phyloP scores from a whole-genome alignment of 2,113 vertebrate species.

The Phycodurus eques region DNA sequence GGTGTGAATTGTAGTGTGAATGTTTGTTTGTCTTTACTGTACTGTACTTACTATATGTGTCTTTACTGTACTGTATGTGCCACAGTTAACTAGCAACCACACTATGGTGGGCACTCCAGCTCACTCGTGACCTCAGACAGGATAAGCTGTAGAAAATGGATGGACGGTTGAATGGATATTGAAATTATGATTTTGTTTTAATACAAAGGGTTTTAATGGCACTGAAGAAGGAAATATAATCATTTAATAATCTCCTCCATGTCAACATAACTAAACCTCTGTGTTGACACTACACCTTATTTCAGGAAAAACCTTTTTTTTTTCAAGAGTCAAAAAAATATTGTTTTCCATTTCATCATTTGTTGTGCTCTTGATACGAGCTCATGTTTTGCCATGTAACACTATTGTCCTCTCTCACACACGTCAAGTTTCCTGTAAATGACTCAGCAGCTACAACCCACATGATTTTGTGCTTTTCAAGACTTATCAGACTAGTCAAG shows the following conservation, averaged over 20 bases:
- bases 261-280: not conserved
- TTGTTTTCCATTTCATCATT: not conserved
- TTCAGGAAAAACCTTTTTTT: not conserved
- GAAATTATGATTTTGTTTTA: not conserved
- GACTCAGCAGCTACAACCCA: constrained; percentile 3
- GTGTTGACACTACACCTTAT: not conserved
- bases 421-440: constrained; percentile 13
- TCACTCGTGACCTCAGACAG: too few species aligned
- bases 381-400: not conserved
- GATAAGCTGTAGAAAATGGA: not conserved
- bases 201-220: not conserved
- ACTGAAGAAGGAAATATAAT: not conserved
- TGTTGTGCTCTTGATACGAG: not conserved
- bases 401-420: not conserved
- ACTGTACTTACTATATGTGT: too few species aligned
- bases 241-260: not conserved
- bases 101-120: too few species aligned
- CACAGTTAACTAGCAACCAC: too few species aligned
- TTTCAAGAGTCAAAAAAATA: too few species aligned
- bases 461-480: not conserved
- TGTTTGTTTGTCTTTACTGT: too few species aligned
- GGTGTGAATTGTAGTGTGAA: too few species aligned
- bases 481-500: not conserved
- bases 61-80: too few species aligned
- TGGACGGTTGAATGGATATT: not conserved